Conservation (phyloP, 2,888 invertebrate genomes). For the Hirudinaria manillensis region DNA sequence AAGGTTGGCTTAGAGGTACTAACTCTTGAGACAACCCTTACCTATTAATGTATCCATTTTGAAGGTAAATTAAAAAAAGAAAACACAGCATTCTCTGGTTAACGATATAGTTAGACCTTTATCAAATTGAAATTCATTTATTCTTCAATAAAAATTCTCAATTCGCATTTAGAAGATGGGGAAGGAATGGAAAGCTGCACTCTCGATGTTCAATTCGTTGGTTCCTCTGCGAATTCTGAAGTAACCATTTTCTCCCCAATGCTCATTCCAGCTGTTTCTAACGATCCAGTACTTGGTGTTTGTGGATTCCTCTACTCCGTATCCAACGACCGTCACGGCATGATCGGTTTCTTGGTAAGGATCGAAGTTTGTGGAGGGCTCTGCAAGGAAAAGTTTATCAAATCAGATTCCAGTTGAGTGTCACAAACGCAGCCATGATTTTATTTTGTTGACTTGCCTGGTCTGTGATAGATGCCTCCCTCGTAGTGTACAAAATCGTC, state of each 20-base stretch:
- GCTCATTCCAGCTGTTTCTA: conserved; percentile 54
- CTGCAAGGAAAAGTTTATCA: not conserved
- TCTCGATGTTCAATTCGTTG: conserved; percentile 54
- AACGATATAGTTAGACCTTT: no score
- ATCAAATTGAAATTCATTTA: no score
- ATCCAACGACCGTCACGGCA: conserved; percentile 57
- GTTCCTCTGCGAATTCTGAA: conserved; percentile 52
- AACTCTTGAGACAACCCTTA: no score
- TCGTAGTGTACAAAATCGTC: conserved; percentile 49
- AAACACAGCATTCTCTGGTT: no score
- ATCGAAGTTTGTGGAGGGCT: conserved; percentile 44
- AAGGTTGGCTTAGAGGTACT: no score
- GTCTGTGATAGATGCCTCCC: conserved; percentile 52
- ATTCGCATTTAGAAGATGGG: conserved; percentile 35
- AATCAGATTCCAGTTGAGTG: no score
- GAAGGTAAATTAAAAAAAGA: no score
- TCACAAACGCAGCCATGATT: no score
- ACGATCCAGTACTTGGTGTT: conserved; percentile 54
- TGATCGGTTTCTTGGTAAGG: conserved; percentile 57
- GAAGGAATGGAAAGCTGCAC: conserved; percentile 47
- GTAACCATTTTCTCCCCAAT: conserved; percentile 52
- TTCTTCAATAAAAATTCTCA: no score
- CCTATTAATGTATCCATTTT: no score
- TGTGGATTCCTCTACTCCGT: conserved; percentile 51
- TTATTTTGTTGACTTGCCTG: no score